Conservation (phyloP, 2,113 vertebrate species). For the Takifugu flavidus region DNA sequence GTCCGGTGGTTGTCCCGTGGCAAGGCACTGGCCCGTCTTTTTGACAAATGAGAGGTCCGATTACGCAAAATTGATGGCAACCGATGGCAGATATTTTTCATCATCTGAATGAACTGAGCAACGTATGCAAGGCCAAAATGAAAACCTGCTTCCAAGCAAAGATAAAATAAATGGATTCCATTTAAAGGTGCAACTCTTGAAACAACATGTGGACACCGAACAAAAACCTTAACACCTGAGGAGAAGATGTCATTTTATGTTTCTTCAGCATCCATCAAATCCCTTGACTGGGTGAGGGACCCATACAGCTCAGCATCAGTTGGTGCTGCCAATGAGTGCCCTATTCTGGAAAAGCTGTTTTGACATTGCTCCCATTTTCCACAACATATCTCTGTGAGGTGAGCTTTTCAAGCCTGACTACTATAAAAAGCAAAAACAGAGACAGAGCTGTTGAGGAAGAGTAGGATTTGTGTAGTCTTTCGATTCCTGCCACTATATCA, state of each 20-base stretch:
- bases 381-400: too few species aligned
- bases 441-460: too few species aligned
- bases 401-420: too few species aligned
- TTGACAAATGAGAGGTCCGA: not conserved
- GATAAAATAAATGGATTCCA: constrained; percentile 2
- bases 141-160: constrained; percentile 1
- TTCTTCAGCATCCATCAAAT: constrained; percentile 8
- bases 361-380: too few species aligned
- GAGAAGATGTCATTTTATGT: constrained; percentile 20
- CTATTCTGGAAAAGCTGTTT: too few species aligned
- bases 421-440: too few species aligned
- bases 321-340: too few species aligned
- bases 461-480: too few species aligned
- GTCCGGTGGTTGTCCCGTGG: not conserved
- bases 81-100: constrained; percentile 6
- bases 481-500: too few species aligned
- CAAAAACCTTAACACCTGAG: constrained; percentile 16
- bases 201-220: not conserved
- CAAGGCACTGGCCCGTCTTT: constrained; percentile 2
- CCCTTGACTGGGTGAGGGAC: constrained; percentile 41
- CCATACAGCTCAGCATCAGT: constrained; percentile 9
- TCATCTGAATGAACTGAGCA: too few species aligned
- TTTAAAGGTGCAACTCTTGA: constrained; percentile 1
- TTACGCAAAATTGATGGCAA: constrained; percentile 9
- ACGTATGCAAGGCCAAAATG: constrained; percentile 7